Conservation (phyloP, 2,888 invertebrate genomes). For the Clepsis dumicolana region DNA sequence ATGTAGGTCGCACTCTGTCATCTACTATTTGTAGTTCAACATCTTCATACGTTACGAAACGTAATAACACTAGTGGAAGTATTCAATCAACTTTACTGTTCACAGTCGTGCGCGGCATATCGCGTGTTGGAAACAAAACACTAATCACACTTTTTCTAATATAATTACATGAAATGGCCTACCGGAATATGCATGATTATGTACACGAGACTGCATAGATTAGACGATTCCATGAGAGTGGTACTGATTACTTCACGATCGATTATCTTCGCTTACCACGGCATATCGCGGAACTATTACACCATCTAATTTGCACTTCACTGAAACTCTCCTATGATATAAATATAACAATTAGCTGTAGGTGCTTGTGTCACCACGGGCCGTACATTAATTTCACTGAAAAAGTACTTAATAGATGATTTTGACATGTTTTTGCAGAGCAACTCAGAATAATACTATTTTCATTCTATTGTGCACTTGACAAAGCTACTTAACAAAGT, state of each 20-base stretch:
- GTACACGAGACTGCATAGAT: constrained; percentile 17
- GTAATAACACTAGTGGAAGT: constrained; percentile 46
- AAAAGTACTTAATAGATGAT: no score
- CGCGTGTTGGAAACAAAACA: constrained; percentile 36
- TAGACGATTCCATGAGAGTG: constrained; percentile 26
- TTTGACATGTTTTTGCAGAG: no score
- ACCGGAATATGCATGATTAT: constrained; percentile 37
- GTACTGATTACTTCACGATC: constrained; percentile 26
- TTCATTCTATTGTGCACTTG: no score
- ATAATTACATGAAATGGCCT: constrained; percentile 34
- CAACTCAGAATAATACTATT: no score
- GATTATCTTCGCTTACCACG: constrained; percentile 5
- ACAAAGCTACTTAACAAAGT: background rate
- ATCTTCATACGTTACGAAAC: constrained; percentile 46
- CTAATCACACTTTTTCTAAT: constrained; percentile 28
- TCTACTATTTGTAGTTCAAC: constrained; percentile 33
- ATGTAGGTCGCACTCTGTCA: constrained; percentile 38
- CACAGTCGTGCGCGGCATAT: constrained; percentile 8
- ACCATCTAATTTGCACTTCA: constrained; percentile 15
- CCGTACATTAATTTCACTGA: no score
- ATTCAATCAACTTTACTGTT: constrained; percentile 26
- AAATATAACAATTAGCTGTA: background rate
- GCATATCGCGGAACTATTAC: constrained; percentile 33
- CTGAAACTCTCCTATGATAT: background rate
- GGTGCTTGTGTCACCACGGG: no score